A percentile compares a stretch with the other conserved stretches of the same genome.
phyloP scores from a whole-genome alignment of 2,888 invertebrate genomes.

The Pecten maximus region DNA sequence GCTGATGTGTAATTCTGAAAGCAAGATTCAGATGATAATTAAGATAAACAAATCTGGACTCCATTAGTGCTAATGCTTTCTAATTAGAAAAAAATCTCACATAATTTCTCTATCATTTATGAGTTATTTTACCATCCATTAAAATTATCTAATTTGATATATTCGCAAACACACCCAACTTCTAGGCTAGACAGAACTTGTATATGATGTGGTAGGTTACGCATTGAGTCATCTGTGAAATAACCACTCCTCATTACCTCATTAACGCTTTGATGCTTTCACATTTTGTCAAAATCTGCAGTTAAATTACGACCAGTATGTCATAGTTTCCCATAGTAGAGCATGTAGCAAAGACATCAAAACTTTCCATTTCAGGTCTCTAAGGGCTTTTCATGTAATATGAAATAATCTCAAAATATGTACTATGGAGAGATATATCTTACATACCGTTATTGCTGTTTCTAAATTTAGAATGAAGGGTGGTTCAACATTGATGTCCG shows the following conservation, averaged over 20 bases:
- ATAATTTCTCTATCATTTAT: background rate
- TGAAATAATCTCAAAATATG: no score
- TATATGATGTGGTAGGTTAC: background rate
- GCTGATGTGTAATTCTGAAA: background rate
- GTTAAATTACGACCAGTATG: no score
- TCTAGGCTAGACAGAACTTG: background rate
- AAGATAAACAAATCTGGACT: background rate
- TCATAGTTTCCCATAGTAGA: no score
- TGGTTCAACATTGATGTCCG: background rate
- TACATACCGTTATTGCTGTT: background rate
- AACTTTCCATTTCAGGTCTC: no score
- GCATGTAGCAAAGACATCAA: no score
- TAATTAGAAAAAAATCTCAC: background rate
- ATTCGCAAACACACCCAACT: constrained; percentile 9
- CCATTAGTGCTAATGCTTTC: background rate
- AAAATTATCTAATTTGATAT: background rate
- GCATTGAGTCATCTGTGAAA: background rate
- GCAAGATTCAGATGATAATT: background rate
- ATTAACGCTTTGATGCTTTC: background rate
- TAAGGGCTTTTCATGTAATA: no score
- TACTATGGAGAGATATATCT: background rate
- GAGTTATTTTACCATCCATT: background rate
- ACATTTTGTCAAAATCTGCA: background rate
- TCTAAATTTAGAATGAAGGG: background rate
- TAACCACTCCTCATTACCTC: background rate